Base-by-base conservation (phyloP, 2,113 vertebrate genomes). In the Mormyrus lacerda region DNA sequence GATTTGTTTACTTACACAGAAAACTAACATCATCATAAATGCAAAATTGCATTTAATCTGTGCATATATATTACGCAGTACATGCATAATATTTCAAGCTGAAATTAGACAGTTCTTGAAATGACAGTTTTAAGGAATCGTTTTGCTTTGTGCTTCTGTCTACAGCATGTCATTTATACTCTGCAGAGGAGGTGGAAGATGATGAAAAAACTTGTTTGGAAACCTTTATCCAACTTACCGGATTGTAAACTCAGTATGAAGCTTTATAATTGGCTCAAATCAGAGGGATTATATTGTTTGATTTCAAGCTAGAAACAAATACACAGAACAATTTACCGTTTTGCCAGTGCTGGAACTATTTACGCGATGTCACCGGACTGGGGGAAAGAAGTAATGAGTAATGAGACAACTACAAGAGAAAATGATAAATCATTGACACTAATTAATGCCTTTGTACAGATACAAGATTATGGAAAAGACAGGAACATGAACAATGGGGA, bases 181-280 rank as follows among this genome's bases (percentile, higher is more conserved):
- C 39, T 47, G 42, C 19, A 0, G 61, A 31, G 58, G 44, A 19
- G 7, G 87, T 65, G 87, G 53, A 24, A 35, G 7, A 88, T 15
- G 21, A 88, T 55, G 4, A 6, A 47, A 45, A 24, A 45, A 39
- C 44, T 86, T 47, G n/a, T 24, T 69, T 0, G 31, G 24, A 47
- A 73, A 73, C 42, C 44, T 45, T 88, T 73, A 55, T 61, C 39
- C 21, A 69, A 19, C 21, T 88, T 39, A 44, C 9, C 6, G 21
- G 55, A 55, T 19, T 48, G 24, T 21, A 88, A 47, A 61, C 61
- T 69, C 87, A 88, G 61, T 73, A 31, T 88, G 87, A 88, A 88
- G 42, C 87, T 69, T 88, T 69, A 73, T 88, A 88, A 88, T 88
- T 88, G 87, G n/a, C 87, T 73, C 87, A 69, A 88, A 69, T 88